Evolutionary conservation across 2,888 invertebrate genomes (phyloP), one percentile per base, ranked within the genome.

Genomic region (Synergus umbraculus): DNA sequence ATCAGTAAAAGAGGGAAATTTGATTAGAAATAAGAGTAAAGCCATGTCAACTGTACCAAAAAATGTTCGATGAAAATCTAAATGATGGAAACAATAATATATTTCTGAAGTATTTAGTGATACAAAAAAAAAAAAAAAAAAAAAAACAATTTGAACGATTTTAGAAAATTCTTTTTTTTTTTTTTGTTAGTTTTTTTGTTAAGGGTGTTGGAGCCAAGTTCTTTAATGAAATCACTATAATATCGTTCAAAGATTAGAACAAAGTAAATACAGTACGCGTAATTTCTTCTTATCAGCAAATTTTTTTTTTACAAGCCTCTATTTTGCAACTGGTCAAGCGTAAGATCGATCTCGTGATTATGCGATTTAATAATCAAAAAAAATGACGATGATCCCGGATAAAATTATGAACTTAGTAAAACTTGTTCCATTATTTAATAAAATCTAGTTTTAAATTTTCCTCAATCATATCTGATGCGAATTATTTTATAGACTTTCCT

Each of bases 241-340:
- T 44, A 44, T 67, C 44, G 43, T 12, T 18, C 4, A 43, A n/a
- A 44, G 44, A 67, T 44, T 67, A 43, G 12, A 22, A 18, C 18
- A 67, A 12, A 2, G n/a, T 43, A 7, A 60, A 60, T 12, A 18
- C 22, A n/a, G 22, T 10, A 22, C 66, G 9, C 4, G 44, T 44
- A 18, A 66, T 37, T 18, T 9, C 43, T 0, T 67, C 66, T 67
- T 67, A 44, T 67, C 44, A 13, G 18, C 2, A 15, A 1, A 12
- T 67, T 22, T 43, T 65, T 43, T 65, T 44, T 67, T 67, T 67
- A 44, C 44, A 18, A 44, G 10, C 8, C 3, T 44, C 10, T 8
- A 46, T 44, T 67, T 67, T 67, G 44, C 22, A 67, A 67, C 44
- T 67, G 43, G 18, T 67, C 22, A 67, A 44, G 44, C 44, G 18